Conservation (phyloP, 2,888 invertebrate genomes). For the Lasioglossum malachurum region DNA sequence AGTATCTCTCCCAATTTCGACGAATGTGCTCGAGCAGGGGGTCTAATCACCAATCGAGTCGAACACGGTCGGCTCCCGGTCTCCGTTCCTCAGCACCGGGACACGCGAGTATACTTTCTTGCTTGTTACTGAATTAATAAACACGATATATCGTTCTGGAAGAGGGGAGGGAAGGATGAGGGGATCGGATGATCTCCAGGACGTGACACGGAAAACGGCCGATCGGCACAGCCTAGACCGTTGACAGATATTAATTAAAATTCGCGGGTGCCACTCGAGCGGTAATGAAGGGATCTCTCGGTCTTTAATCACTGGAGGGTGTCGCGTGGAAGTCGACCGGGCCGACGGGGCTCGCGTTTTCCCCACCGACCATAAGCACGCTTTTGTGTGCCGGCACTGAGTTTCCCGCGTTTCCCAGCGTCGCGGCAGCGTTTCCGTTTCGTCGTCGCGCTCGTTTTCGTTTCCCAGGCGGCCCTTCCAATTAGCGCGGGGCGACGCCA, state of each 20-base stretch:
- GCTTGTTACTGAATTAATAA: constrained; percentile 58
- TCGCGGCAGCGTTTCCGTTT: not conserved
- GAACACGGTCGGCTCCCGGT: not conserved
- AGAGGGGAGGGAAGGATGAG: not conserved
- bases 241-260: constrained; percentile 74
- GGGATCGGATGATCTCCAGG: constrained; percentile 24
- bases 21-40: not conserved
- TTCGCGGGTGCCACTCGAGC: constrained; percentile 63
- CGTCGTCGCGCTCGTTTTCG: constrained; percentile 21
- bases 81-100: not conserved
- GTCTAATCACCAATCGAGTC: constrained; percentile 39
- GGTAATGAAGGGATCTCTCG: constrained; percentile 71
- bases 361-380: not conserved
- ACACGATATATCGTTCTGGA: constrained; percentile 19
- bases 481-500: constrained; percentile 37
- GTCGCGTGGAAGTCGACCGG: constrained; percentile 35
- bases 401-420: constrained; percentile 36
- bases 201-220: constrained; percentile 27
- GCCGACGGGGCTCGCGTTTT: not conserved
- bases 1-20: constrained; percentile 9
- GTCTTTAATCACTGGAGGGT: constrained; percentile 67
- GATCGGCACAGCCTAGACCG: constrained; percentile 24
- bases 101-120: not conserved
- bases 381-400: constrained; percentile 32
- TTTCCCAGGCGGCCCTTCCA: constrained; percentile 38